Percentiles rank a stretch among this genome's conserved stretches.
Conservation (phyloP, 2,888 invertebrate genomes). For the Philonicus albiceps region DNA sequence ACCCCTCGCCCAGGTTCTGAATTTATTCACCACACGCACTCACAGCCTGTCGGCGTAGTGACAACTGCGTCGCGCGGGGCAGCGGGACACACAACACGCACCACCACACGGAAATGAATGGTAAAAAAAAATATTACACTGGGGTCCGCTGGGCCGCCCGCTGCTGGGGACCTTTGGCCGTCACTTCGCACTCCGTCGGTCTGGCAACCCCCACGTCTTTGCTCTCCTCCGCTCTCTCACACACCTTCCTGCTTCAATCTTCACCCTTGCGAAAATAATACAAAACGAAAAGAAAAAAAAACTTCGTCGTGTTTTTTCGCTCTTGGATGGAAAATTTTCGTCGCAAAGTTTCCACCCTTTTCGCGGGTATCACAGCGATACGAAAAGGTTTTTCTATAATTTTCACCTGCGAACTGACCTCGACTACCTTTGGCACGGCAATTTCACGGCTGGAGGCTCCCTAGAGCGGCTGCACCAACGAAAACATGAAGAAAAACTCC, state of each 20-base stretch:
- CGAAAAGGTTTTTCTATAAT: not conserved
- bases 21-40: not conserved
- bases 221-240: not conserved
- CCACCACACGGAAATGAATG: not conserved
- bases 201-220: not conserved
- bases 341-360: slow-evolving; percentile 24
- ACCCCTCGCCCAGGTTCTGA: not conserved
- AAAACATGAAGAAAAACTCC: slow-evolving; percentile 2
- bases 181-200: not conserved
- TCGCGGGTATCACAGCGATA: not conserved
- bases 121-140: not conserved
- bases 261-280: not conserved
- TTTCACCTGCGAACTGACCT: not conserved
- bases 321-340: not conserved
- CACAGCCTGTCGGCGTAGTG: not conserved
- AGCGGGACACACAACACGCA: not conserved
- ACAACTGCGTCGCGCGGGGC: not conserved
- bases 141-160: not conserved
- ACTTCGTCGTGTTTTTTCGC: slow-evolving; percentile 2
- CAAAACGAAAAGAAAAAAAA: not conserved
- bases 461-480: not conserved
- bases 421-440: not conserved
- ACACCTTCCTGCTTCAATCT: not conserved
- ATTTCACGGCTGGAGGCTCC: not conserved
- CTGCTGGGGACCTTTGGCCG: not conserved